A percentile compares a stretch with the other conserved stretches of the same genome.
Evolutionary conservation across 2,797 vertebrate genomes (phyloP).

Genomic region (Darevskia mixta): DNA sequence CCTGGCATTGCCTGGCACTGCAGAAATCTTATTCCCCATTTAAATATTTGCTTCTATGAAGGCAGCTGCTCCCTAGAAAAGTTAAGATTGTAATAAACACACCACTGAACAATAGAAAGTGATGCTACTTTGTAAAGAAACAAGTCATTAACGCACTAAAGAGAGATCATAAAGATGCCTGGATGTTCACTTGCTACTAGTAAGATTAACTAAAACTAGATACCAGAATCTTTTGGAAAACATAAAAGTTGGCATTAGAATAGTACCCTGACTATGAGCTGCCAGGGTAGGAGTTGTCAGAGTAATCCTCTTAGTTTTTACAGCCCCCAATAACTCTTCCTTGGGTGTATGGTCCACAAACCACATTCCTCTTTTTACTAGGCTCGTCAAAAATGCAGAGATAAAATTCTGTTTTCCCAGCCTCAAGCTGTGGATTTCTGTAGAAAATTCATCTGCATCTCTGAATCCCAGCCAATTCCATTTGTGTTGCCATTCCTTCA

Average conservation of each 20-base stretch:
- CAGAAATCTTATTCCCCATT: constrained; percentile 16
- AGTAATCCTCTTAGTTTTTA: neutral
- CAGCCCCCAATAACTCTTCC: neutral
- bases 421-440: neutral
- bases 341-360: neutral
- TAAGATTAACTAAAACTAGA: neutral
- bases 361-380: neutral
- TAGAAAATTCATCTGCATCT: neutral
- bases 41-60: neutral
- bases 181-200: neutral
- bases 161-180: neutral
- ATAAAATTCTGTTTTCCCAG: neutral
- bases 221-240: neutral
- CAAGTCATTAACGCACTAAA: neutral
- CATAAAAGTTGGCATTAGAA: neutral
- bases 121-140: neutral
- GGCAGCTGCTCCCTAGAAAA: constrained; percentile 11
- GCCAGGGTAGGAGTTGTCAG: neutral
- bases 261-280: neutral
- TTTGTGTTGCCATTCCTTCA: neutral
- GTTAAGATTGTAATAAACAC: neutral
- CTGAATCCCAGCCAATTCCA: neutral
- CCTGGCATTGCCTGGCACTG: neutral
- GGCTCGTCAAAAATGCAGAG: neutral
- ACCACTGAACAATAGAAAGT: neutral